Evolutionary conservation across 1,140 invertebrate species (phyloP).

Genomic region (Drosophila mojavensis): DNA sequence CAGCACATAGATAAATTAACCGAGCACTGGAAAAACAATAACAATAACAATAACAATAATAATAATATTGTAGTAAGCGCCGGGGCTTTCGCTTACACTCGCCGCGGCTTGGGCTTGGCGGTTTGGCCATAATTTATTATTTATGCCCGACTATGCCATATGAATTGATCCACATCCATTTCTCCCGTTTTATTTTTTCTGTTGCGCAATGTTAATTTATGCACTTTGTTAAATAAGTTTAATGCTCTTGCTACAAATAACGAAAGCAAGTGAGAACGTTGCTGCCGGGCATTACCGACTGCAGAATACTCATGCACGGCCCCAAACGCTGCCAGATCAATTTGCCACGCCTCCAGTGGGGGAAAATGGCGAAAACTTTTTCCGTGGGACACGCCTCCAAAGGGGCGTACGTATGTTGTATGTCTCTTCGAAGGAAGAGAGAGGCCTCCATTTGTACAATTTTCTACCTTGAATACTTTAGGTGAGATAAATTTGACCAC

Average conservation of each 20-base stretch:
- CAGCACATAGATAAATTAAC: conserved; percentile 49
- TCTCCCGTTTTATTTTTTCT: conserved; percentile 22
- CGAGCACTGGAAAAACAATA: conserved; percentile 40
- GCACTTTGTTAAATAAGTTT: conserved; percentile 74
- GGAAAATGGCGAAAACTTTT: no score
- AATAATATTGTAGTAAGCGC: conserved; percentile 51
- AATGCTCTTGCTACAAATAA: conserved; percentile 45
- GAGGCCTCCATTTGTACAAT: no score
- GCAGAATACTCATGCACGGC: no score
- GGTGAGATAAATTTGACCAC: no score
- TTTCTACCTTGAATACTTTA: no score
- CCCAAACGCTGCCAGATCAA: no score
- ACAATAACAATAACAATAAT: neutral
- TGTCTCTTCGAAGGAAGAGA: no score
- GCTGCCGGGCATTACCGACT: no score
- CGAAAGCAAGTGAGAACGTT: no score
- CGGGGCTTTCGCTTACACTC: neutral
- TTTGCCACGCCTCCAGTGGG: no score
- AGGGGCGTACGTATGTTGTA: no score
- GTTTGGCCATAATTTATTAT: conserved; percentile 65
- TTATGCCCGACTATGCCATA: conserved; percentile 56
- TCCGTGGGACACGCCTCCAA: no score
- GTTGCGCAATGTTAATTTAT: conserved; percentile 63
- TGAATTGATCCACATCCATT: conserved; percentile 58
- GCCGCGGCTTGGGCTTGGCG: neutral